Percentiles rank a stretch among this genome's conserved stretches.
Conservation (phyloP, 2,888 invertebrate species). For the Athalia circularis region DNA sequence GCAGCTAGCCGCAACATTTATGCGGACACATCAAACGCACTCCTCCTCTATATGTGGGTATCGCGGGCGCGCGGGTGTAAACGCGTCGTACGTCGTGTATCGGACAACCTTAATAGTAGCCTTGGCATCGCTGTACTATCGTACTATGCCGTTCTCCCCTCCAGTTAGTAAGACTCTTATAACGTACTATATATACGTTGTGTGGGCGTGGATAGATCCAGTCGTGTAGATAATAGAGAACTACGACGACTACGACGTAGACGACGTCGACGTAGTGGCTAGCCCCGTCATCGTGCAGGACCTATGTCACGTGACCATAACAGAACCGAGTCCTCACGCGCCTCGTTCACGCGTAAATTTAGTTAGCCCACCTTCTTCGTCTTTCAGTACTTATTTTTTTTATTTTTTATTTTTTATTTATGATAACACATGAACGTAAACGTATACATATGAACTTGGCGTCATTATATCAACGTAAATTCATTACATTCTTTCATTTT, state of each 20-base stretch:
- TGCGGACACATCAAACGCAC: slow-evolving; percentile 30
- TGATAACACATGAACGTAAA: neutral
- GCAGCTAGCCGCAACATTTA: slow-evolving; percentile 17
- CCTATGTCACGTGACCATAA: slow-evolving; percentile 67
- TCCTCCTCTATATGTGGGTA: slow-evolving; percentile 7
- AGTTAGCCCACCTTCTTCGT: neutral
- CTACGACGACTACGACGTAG: neutral
- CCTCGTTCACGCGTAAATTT: neutral
- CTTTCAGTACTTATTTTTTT: neutral
- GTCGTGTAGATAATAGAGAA: slow-evolving; percentile 6
- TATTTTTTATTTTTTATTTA: neutral
- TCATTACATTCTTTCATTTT: too few species aligned
- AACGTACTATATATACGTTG: neutral
- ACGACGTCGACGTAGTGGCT: neutral
- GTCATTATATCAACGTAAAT: too few species aligned
- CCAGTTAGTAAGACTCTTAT: too few species aligned
- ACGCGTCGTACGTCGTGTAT: slow-evolving; percentile 50
- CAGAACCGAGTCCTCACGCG: slow-evolving; percentile 24
- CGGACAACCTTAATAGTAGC: slow-evolving; percentile 71
- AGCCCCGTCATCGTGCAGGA: slow-evolving; percentile 57
- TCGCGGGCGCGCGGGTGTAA: slow-evolving; percentile 65
- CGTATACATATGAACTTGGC: too few species aligned
- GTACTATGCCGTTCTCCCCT: neutral
- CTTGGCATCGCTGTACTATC: slow-evolving; percentile 60
- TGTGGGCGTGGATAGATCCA: neutral